A percentile compares a stretch with the other conserved stretches of the same genome.
Conservation (phyloP, 2,113 vertebrate genomes). For the Picathartes gymnocephalus region DNA sequence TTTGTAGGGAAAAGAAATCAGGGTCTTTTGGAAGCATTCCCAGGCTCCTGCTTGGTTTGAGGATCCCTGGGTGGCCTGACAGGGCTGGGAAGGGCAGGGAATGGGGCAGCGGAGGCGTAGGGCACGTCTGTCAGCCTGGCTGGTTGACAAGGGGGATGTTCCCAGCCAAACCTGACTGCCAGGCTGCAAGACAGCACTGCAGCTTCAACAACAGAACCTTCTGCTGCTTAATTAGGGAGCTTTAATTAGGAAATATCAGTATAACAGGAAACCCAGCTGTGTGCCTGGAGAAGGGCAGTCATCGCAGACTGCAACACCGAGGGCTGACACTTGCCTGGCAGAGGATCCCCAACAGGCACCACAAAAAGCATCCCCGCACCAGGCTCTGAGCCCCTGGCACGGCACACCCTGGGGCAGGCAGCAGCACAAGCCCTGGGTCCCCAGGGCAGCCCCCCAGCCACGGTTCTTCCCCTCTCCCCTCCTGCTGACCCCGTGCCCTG, state of each 20-base stretch:
- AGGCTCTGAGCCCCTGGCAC: accelerated
- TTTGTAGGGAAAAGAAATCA: neutral
- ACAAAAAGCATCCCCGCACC: neutral
- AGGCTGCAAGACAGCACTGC: neutral
- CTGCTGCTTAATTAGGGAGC: neutral
- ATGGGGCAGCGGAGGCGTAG: accelerated
- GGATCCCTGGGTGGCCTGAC: accelerated
- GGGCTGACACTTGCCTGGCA: neutral
- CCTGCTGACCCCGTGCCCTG: neutral
- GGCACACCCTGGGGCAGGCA: neutral
- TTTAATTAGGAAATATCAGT: neutral
- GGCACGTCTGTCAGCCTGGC: neutral
- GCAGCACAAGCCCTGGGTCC: neutral
- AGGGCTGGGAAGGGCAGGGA: neutral
- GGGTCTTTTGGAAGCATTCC: neutral
- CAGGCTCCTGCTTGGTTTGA: neutral
- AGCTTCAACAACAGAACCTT: neutral
- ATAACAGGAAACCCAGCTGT: neutral
- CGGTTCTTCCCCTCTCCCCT: neutral
- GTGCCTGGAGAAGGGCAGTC: neutral
- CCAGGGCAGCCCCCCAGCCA: neutral
- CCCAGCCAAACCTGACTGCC: neutral
- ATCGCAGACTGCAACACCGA: neutral
- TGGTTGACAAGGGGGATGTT: neutral
- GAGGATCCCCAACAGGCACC: neutral